phyloP scores from a whole-genome alignment of 2,113 vertebrate species.

The Catagonus wagneri region DNA sequence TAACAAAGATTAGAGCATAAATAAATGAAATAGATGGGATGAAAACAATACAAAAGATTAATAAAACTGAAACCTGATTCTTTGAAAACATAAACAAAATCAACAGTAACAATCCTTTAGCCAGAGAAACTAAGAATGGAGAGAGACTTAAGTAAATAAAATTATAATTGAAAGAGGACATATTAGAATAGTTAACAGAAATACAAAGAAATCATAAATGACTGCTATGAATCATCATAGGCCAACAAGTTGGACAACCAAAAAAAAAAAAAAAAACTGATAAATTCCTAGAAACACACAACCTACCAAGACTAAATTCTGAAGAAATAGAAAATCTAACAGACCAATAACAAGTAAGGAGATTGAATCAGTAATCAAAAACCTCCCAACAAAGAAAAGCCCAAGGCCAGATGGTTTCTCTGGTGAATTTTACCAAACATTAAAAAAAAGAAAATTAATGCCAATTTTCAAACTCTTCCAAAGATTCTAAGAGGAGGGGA shows the following conservation, averaged over 20 bases:
- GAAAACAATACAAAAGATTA: not conserved
- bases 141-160: not conserved
- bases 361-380: not conserved
- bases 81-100: not conserved
- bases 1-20: not conserved
- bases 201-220: not conserved
- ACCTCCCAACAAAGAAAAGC: not conserved
- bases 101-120: not conserved
- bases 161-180: not conserved
- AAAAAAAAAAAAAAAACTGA: not conserved
- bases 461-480: not conserved
- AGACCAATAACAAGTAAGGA: not conserved
- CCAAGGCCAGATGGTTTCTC: not conserved
- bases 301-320: not conserved
- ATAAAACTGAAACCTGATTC: not conserved
- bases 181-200: not conserved
- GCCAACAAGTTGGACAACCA: not conserved
- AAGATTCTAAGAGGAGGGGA: not conserved
- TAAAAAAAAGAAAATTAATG: not conserved
- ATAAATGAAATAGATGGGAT: not conserved
- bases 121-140: not conserved
- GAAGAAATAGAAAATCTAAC: not conserved
- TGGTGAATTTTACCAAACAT: not conserved
- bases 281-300: not conserved
- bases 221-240: not conserved